Percentiles rank a stretch among this genome's conserved stretches.
phyloP scores from a whole-genome alignment of 1,140 invertebrate genomes.

The Drosophila ficusphila region DNA sequence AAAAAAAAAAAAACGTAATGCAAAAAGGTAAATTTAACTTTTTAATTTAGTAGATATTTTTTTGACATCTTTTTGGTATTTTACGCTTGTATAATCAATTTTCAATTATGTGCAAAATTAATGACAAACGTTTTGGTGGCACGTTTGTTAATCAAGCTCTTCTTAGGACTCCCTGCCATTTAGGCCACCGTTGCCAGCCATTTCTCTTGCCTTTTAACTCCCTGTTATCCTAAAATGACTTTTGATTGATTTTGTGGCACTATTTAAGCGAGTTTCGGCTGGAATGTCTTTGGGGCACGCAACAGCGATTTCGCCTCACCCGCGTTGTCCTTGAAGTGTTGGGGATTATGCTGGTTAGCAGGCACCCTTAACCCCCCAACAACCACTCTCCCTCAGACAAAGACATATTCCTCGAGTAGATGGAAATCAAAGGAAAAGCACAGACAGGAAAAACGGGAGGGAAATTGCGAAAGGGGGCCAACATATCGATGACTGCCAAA shows the following conservation, averaged over 20 bases:
- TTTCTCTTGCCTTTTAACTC: conserved; percentile 1
- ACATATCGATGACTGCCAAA: conserved; percentile 60
- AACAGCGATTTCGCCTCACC: conserved; percentile 34
- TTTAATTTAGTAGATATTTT: conserved; percentile 12
- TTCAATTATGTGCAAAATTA: conserved; percentile 77
- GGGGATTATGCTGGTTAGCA: conserved; percentile 72
- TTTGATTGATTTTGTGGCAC: conserved; percentile 76
- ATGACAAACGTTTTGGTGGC: conserved; percentile 69
- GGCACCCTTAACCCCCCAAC: background rate
- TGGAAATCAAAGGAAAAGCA: conserved; percentile 60
- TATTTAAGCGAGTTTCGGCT: conserved; percentile 54
- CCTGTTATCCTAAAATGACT: conserved; percentile 33
- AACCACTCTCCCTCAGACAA: conserved; percentile 42
- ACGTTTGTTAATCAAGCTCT: conserved; percentile 71
- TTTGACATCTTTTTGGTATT: background rate
- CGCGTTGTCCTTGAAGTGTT: conserved; percentile 28
- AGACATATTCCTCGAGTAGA: conserved; percentile 63
- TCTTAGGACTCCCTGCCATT: conserved; percentile 8
- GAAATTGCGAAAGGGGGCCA: background rate
- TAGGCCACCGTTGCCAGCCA: background rate
- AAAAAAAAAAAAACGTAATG: conserved; percentile 1
- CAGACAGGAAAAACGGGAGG: conserved; percentile 1
- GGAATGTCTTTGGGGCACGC: conserved; percentile 69
- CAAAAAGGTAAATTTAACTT: conserved; percentile 20
- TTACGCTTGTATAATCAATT: conserved; percentile 61